Conservation (phyloP, 2,113 vertebrate genomes). For the Pseudopipra pipra region DNA sequence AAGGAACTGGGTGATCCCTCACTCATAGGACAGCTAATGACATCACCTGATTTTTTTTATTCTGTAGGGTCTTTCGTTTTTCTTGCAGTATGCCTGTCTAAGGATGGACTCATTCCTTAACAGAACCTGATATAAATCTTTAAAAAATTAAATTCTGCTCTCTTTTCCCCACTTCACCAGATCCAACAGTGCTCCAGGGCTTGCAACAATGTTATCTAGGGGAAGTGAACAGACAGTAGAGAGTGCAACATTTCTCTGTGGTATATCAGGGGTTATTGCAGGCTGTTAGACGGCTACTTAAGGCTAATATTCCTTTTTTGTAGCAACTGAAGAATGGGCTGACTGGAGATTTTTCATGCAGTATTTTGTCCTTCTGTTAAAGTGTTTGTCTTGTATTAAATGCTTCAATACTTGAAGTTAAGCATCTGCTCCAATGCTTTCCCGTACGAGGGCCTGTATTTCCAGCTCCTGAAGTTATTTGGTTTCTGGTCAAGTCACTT, state of each 20-base stretch:
- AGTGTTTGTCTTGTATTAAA: neutral
- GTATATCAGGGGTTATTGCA: neutral
- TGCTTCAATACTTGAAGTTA: neutral
- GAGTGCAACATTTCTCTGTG: neutral
- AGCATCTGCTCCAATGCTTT: conserved; percentile 1
- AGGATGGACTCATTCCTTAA: neutral
- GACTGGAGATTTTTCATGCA: neutral
- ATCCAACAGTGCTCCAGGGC: neutral
- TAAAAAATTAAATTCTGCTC: neutral
- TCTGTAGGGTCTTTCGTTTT: neutral
- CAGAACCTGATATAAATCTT: neutral
- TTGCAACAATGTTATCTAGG: neutral
- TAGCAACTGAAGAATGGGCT: neutral
- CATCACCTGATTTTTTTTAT: neutral
- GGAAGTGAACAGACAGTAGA: neutral
- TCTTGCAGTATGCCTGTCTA: neutral
- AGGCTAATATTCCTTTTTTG: neutral
- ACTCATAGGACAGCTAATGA: neutral
- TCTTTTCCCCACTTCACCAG: neutral
- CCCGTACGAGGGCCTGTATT: neutral
- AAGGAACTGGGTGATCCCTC: accelerated
- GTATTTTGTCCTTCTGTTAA: neutral
- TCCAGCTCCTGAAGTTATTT: neutral
- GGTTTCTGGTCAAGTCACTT: conserved; percentile 23
- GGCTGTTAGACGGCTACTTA: neutral